phyloP scores from a whole-genome alignment of 2,113 vertebrate genomes.

The Crotophaga sulcirostris region DNA sequence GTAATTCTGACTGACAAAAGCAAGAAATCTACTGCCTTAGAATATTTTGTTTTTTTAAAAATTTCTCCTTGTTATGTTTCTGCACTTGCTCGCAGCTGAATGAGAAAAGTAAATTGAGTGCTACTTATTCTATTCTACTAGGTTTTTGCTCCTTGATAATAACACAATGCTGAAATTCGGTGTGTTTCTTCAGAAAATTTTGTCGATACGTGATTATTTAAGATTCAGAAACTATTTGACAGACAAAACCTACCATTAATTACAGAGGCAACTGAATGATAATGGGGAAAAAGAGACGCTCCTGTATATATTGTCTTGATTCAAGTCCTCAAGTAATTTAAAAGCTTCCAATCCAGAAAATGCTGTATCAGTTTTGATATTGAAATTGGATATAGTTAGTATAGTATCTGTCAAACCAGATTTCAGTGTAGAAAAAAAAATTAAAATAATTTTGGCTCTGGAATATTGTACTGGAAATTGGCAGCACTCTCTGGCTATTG shows the following conservation, averaged over 20 bases:
- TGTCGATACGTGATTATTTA: neutral
- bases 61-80: neutral
- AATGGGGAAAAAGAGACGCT: neutral
- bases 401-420: neutral
- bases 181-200: neutral
- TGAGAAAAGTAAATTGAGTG: neutral
- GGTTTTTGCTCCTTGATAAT: neutral
- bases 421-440: neutral
- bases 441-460: neutral
- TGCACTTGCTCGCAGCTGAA: neutral
- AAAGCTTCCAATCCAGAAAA: neutral
- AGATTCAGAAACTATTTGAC: neutral
- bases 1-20: neutral
- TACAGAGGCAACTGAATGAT: neutral
- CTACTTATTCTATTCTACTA: neutral
- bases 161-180: neutral
- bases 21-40: neutral
- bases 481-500: neutral
- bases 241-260: neutral
- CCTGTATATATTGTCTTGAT: neutral
- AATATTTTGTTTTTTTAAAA: neutral
- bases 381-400: neutral
- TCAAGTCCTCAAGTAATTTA: neutral
- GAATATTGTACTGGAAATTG: neutral
- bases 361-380: neutral